phyloP scores from a whole-genome alignment of 2,797 vertebrate genomes.

The Chaetophractus vellerosus region DNA sequence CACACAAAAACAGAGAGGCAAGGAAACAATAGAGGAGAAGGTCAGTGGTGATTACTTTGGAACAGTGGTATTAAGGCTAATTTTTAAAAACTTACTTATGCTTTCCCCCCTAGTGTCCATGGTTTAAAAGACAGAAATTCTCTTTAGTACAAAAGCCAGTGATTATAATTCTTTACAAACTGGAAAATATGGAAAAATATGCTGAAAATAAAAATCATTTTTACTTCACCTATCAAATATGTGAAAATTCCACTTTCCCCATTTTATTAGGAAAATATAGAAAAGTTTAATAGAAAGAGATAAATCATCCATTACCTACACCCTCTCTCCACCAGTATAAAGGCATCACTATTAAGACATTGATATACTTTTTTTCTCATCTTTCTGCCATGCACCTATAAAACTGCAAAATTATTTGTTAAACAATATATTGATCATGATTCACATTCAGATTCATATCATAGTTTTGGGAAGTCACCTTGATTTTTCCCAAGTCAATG shows the following conservation, averaged over 20 bases:
- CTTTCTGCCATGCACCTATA: not conserved
- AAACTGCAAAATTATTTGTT: not conserved
- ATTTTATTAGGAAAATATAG: not conserved
- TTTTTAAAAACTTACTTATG: not conserved
- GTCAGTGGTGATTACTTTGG: not conserved
- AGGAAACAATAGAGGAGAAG: not conserved
- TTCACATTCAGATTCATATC: not conserved
- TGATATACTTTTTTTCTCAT: not conserved
- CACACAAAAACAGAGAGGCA: not conserved
- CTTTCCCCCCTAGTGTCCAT: not conserved
- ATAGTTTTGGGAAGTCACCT: not conserved
- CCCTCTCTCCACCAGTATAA: not conserved
- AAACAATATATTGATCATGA: not conserved
- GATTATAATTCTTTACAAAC: not conserved
- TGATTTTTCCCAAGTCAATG: not conserved
- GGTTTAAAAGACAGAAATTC: not conserved
- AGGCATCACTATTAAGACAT: not conserved
- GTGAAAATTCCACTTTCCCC: not conserved
- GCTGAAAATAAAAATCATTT: not conserved
- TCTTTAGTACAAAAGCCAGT: not conserved
- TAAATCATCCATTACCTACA: not conserved
- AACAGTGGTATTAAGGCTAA: not conserved
- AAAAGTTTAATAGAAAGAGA: conserved; percentile 1
- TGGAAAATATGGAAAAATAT: not conserved
- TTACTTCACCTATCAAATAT: not conserved